These are phyloP conservation scores for Epizoanthus rinbou DNA, from an alignment of 92 coral and sea anemone genomes.

Conservation along the genomic window DNA sequence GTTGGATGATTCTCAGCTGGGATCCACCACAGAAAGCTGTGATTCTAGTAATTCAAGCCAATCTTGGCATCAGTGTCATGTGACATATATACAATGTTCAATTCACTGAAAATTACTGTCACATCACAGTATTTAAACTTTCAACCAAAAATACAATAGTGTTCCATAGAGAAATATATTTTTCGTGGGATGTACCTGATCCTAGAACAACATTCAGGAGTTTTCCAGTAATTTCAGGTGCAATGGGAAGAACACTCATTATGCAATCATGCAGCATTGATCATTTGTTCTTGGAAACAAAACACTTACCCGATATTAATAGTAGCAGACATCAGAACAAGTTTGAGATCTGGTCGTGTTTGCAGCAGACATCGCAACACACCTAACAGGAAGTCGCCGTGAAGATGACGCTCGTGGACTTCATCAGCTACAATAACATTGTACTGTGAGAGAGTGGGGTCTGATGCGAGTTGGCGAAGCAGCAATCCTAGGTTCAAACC, in stretches of 20 bases:
- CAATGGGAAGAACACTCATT: neutral
- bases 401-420: conserved; percentile 97
- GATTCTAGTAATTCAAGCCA: too few species aligned
- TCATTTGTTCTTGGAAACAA: neutral
- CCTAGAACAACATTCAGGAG: too few species aligned
- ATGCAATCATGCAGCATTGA: neutral
- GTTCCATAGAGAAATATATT: too few species aligned
- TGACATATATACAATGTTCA: too few species aligned
- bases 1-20: too few species aligned
- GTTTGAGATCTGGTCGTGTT: conserved; percentile 89
- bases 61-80: too few species aligned
- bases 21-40: too few species aligned
- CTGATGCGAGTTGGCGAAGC: conserved; percentile 91
- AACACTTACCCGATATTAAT: conserved; percentile 87
- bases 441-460: conserved; percentile 92
- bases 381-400: conserved; percentile 97
- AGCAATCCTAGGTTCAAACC: conserved; percentile 63
- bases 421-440: conserved; percentile 93
- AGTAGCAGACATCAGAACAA: conserved; percentile 97
- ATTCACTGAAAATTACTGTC: too few species aligned
- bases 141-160: too few species aligned
- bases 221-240: neutral
- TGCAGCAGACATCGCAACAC: conserved; percentile 82
- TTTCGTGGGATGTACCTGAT: too few species aligned
- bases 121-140: too few species aligned